Evolutionary conservation across 2,888 invertebrate genomes (phyloP), one percentile per base, ranked within the genome.

Genomic region (Drosophila recens): DNA sequence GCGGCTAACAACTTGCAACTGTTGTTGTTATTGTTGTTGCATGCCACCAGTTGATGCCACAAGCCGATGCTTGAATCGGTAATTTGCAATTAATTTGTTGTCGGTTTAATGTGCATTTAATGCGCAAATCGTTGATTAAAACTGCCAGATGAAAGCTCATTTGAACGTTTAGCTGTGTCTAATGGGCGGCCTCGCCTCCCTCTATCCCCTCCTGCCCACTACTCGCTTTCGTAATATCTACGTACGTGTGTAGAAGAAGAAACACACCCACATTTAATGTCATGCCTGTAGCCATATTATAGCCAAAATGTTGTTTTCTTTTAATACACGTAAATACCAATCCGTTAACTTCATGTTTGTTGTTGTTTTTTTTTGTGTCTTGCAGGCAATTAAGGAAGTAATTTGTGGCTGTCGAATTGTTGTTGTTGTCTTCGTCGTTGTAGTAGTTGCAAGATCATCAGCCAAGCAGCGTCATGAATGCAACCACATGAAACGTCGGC

Each of bases 331-430:
- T 57, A 69, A 67, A 65, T 53, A 46, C 53, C 76, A 51, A 79
- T 59, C 34, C 43, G 81, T 78, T 79, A 67, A 40, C 52, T 56
- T 54, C 15, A 63, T 52, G 40, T 56, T 48, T 42, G 51, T 59
- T 54, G 15, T 65, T 72, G 42, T 58, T 58, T 45, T 42, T 59
- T 68, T 73, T 69, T 72, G 71, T 66, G 67, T 86, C 51, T 51
- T 86, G 76, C 86, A 87, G 87, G 90, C 81, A 87, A 89, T 87
- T 87, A 88, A 87, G 87, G 87, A 87, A 87, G 89, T 89, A 80
- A 88, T 86, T 87, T 87, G 86, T 77, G 86, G 67, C 79, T 69
- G 68, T 48, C 69, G 72, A 38, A 64, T 56, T 62, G 75, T 49
- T 67, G 72, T 65, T 65, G 71, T 53, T 64, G 68, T 68, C 59